Evolutionary conservation across 2,113 vertebrate species (phyloP).

Genomic region (Sciurus niger): DNA sequence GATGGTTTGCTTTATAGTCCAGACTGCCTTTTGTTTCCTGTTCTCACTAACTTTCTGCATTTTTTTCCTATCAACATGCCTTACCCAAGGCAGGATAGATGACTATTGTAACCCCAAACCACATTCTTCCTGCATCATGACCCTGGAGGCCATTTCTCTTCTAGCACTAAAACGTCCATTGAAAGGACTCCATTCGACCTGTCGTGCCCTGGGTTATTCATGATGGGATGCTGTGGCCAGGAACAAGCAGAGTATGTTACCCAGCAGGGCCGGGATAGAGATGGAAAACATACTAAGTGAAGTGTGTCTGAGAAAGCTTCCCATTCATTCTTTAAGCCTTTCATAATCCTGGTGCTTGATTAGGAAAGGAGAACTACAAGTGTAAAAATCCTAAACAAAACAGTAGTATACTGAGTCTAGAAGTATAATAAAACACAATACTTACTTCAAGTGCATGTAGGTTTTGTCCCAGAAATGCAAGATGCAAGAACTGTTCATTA

Average conservation of each 20-base stretch:
- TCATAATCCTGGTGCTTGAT: constrained; percentile 3
- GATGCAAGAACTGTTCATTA: neutral
- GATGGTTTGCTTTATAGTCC: neutral
- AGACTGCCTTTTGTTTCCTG: neutral
- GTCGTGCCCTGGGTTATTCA: constrained; percentile 4
- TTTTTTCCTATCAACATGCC: neutral
- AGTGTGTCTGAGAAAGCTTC: constrained; percentile 18
- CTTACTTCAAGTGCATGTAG: neutral
- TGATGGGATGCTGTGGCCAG: neutral
- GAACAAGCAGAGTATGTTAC: neutral
- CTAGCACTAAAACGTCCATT: neutral
- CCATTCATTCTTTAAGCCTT: neutral
- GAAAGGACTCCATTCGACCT: constrained; percentile 1
- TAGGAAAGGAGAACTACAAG: constrained; percentile 12
- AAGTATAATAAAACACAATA: neutral
- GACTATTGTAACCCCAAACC: neutral
- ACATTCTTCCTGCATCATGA: neutral
- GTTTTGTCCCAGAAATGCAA: neutral
- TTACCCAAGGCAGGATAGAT: neutral
- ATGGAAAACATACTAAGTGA: constrained; percentile 1
- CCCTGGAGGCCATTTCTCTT: neutral
- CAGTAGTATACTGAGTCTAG: neutral
- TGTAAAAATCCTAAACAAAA: neutral
- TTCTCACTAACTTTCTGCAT: neutral
- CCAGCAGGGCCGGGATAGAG: neutral